Evolutionary conservation across 2,113 vertebrate species (phyloP).

Genomic region (Trichomycterus rosablanca): DNA sequence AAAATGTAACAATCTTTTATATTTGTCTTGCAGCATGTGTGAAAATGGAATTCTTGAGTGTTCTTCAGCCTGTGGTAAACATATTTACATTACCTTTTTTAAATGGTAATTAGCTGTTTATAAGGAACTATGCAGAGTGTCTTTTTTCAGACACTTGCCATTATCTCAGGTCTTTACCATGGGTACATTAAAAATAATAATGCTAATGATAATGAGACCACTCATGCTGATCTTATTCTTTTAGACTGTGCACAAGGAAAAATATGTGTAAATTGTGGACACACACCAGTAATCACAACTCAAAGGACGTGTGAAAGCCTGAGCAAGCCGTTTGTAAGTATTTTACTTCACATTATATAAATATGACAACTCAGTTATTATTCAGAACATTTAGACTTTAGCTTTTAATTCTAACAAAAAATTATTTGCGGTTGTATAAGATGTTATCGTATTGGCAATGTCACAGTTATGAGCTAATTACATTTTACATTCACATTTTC

Average conservation of each 20-base stretch:
- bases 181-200: too few species aligned
- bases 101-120: background rate
- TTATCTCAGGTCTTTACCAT: too few species aligned
- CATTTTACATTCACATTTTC: too few species aligned
- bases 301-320: constrained; percentile 61
- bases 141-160: too few species aligned
- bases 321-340: constrained; percentile 55
- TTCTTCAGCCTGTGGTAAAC: constrained; percentile 54
- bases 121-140: too few species aligned
- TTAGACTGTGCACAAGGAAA: constrained; percentile 48
- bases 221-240: background rate
- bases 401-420: too few species aligned
- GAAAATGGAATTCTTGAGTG: constrained; percentile 57
- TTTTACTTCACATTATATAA: background rate
- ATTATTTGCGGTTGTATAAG: too few species aligned
- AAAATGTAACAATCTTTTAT: background rate
- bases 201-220: too few species aligned
- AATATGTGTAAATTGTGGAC: constrained; percentile 57
- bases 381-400: background rate
- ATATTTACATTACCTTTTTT: background rate
- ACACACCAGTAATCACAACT: constrained; percentile 41
- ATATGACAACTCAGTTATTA: background rate
- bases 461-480: too few species aligned
- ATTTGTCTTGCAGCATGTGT: constrained; percentile 56
- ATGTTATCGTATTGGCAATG: too few species aligned